Base-by-base conservation (phyloP, 1,140 invertebrate species). In the Brachionus koreanus region DNA sequence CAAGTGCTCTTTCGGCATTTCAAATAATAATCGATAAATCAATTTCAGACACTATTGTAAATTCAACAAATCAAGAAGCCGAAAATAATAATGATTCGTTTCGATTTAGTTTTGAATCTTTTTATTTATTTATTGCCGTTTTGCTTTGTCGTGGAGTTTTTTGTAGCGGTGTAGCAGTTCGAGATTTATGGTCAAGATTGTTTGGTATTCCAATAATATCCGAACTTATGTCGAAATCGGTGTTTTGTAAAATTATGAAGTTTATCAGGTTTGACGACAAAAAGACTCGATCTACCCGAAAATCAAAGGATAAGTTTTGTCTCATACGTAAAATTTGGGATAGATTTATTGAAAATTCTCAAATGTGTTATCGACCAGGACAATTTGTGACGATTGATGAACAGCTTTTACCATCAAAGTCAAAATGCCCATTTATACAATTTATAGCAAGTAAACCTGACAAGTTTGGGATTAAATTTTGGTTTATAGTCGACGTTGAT, bases 401-500 rank as follows among this genome's bases (percentile, higher is more conserved):
- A 82, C 76, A 83, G 39, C 42, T 83, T 52, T 76, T 83, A 43
- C 63, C 83, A 37, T 63, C 76, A 25, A 83, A 83, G 65, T 63
- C 65, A 0, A 67, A 77, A 42, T 84, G 61, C 19, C 13, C 35
- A 39, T 84, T 84, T 43, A 84, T n/a, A n/a, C n/a, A n/a, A n/a
- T n/a, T n/a, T n/a, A n/a, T n/a, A n/a, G n/a, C n/a, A n/a, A n/a
- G n/a, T n/a, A n/a, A n/a, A n/a, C n/a, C n/a, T n/a, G n/a, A n/a
- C n/a, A n/a, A n/a, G n/a, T n/a, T n/a, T n/a, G 84, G 84, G 39
- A 83, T 84, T 2, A 83, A 83, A 63, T 83, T 83, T 65, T 83
- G 76, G 83, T 12, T 75, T 42, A 12, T 52, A 10, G 39, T 52
- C 39, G 75, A 84, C 82, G 57, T 69, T 33, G 7, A 77, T 10